phyloP scores from a whole-genome alignment of 2,888 invertebrate genomes.

The Pseudococcus longispinus region DNA sequence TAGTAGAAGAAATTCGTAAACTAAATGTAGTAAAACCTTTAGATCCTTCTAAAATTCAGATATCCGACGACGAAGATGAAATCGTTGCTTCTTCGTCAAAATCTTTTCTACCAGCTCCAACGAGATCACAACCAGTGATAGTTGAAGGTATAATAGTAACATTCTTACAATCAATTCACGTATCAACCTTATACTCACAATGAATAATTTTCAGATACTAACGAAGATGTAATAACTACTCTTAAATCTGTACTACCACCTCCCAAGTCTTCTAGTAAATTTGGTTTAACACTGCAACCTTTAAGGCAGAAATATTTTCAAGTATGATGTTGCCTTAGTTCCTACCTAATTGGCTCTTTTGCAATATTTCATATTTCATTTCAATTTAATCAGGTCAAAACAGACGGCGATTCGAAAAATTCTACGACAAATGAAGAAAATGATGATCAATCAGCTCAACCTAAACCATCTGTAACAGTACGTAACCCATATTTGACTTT shows the following conservation, averaged over 20 bases:
- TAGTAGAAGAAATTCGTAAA: neutral
- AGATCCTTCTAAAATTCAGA: neutral
- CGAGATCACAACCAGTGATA: conserved; percentile 38
- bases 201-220: conserved; percentile 43
- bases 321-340: neutral
- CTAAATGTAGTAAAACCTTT: neutral
- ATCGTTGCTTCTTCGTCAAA: neutral
- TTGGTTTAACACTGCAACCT: neutral
- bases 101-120: neutral
- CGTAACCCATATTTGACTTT: neutral
- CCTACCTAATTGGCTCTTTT: neutral
- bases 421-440: neutral
- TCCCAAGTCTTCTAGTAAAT: conserved; percentile 25
- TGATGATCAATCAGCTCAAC: neutral
- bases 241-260: conserved; percentile 55
- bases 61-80: conserved; percentile 33
- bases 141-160: conserved; percentile 18
- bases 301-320: neutral
- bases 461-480: neutral
- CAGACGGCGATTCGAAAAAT: neutral
- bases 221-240: conserved; percentile 50
- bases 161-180: neutral
- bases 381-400: neutral
- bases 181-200: conserved; percentile 27
- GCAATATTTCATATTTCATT: neutral